Evolutionary conservation across 2,888 invertebrate species (phyloP).

Genomic region (Phlogophora meticulosa): DNA sequence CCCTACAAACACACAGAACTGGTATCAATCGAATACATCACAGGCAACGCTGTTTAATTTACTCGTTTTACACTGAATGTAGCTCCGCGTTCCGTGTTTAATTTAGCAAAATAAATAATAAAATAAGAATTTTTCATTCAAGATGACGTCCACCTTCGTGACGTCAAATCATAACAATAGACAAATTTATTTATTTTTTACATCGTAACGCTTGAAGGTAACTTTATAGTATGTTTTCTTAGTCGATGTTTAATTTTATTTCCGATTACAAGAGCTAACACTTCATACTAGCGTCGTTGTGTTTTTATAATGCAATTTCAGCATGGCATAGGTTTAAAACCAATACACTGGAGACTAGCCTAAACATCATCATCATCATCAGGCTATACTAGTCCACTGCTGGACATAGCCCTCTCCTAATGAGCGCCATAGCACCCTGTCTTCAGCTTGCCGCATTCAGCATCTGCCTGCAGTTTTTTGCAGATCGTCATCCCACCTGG

Average conservation of each 20-base stretch:
- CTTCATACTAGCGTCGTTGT: too few species aligned
- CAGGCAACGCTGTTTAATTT: constrained; percentile 71
- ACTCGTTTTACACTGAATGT: constrained; percentile 69
- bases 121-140: constrained; percentile 84
- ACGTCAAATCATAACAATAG: constrained; percentile 89
- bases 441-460: too few species aligned
- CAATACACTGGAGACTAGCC: too few species aligned
- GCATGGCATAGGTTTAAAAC: too few species aligned
- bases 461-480: too few species aligned
- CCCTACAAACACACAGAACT: constrained; percentile 71
- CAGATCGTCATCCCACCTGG: too few species aligned
- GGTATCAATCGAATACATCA: constrained; percentile 70
- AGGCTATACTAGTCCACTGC: too few species aligned
- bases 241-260: constrained; percentile 50
- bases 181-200: constrained; percentile 68
- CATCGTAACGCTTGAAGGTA: neutral
- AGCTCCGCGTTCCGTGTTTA: constrained; percentile 74
- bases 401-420: too few species aligned
- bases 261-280: neutral
- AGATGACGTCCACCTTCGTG: constrained; percentile 89
- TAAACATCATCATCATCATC: too few species aligned
- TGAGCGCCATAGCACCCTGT: too few species aligned
- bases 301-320: too few species aligned
- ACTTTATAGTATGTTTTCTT: constrained; percentile 37
- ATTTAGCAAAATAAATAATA: constrained; percentile 84